Evolutionary conservation across 2,113 vertebrate genomes (phyloP), one percentile per base, ranked within the genome.

Genomic region (Hypanus sabinus): DNA sequence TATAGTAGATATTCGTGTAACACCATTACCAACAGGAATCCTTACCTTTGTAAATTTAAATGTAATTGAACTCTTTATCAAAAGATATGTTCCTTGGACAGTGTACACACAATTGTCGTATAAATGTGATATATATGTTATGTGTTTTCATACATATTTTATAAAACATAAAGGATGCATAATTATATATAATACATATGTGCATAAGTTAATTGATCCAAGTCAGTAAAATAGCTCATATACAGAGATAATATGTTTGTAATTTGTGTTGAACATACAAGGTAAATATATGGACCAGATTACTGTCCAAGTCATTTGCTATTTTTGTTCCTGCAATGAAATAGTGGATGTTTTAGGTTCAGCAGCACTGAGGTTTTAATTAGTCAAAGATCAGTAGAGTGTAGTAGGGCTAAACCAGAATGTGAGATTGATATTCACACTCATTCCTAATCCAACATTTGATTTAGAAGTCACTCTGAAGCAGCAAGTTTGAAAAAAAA

Each of bases 401-500:
- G 60, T 62, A 24, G n/a, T n/a, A 38, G 18, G 33, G 68, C 65
- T 38, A 12, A 33, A 92, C 71, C 36, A 94, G 75, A 60, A 70
- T 94, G 94, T 95, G 95, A 96, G 95, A 97, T 96, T 96, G 95
- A 96, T 96, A 96, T 96, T 96, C 96, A 95, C 95, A 95, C 96
- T 96, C 95, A 95, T 94, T 96, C 96, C 96, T 97, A 96, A 97
- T 96, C 96, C 96, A 30, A 95, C 95, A 96, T 95, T 97, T 97
- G 96, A 98, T 97, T 97, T 97, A 97, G 97, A 97, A 97, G 96
- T 97, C 97, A 96, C 94, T 94, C 95, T 38, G 95, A 97, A 96
- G 96, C 96, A 96, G 96, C 96, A 96, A 94, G 46, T 88, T 92
- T 92, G 95, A 96, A 96, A 96, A 97, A 97, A 96, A 97, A 97